Evolutionary conservation across 2,113 vertebrate species (phyloP).

Genomic region (Clupea harengus): DNA sequence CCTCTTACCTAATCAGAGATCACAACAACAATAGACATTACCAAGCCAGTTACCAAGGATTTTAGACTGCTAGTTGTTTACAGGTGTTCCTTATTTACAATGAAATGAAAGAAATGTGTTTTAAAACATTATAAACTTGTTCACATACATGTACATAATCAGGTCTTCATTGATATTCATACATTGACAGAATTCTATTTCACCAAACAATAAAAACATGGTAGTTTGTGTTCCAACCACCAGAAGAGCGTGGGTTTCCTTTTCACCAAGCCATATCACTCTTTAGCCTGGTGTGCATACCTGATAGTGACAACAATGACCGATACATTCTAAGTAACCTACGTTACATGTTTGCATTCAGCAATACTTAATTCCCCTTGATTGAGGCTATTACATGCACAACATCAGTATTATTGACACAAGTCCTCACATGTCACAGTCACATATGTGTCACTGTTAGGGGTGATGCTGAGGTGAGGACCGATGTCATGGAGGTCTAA

Average conservation of each 20-base stretch:
- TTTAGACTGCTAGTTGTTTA: too few relatives aligned
- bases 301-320: too few relatives aligned
- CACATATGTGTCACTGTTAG: neutral
- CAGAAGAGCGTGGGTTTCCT: neutral
- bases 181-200: neutral
- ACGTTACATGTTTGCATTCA: too few relatives aligned
- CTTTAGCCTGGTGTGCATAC: too few relatives aligned
- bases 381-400: neutral
- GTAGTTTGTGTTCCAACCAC: neutral
- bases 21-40: too few relatives aligned
- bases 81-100: too few relatives aligned
- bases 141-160: too few relatives aligned
- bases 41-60: too few relatives aligned
- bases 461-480: neutral
- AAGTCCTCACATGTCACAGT: neutral
- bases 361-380: neutral
- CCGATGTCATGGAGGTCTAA: neutral
- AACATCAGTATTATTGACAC: neutral
- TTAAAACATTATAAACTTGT: too few relatives aligned
- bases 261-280: neutral
- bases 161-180: too few relatives aligned
- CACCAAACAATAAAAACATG: neutral
- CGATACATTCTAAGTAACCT: neutral
- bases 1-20: too few relatives aligned
- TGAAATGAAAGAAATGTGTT: too few relatives aligned